Base-by-base conservation (phyloP, 2,797 vertebrate genomes). In the Enteromius thamalakanensis region DNA sequence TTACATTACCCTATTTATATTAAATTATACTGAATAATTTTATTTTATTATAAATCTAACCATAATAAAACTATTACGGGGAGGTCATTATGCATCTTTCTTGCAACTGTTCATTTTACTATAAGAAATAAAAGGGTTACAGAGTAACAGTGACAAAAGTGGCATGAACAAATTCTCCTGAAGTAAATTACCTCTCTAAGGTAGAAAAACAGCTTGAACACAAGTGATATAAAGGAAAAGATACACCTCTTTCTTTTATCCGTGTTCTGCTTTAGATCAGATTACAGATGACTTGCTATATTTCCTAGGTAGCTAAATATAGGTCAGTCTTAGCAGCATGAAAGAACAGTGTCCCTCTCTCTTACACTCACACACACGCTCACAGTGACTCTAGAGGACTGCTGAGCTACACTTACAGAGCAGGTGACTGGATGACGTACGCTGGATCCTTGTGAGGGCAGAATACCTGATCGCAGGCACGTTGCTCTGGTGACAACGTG, bases 381-480 rank as follows among this genome's bases (percentile, higher is more conserved):
- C 17, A 51, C 32, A 9, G 9, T 75, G 71, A 55, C 32, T 75
- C 71, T 55, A 75, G 49, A 75, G 34, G 37, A 47, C 79, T 51
- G 29, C 45, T 80, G 45, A 69, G 53, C 40, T 40, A 71, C 26
- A 37, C 49, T 72, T 60, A 62, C 40, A 64, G 49, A 81, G 83
- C 79, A 82, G 84, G 84, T 86, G 87, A 84, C 58, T 62, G 69
- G 60, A 69, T 86, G 87, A 86, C 53, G 82, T 79, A 62, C 21
- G 9, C 42, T 72, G 45, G 45, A 55, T 81, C 75, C 65, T 81
- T 71, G 67, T 64, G 76, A 77, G 84, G 75, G 19, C 53, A 21
- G 81, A 81, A 60, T 51, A 83, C 81, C 58, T 86, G 72, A 84
- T 84, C 55, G 4, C 67, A 65, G 37, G 19, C 80, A 80, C 69